These are phyloP conservation scores for Stictonetta naevosa DNA, from an alignment of 2,113 vertebrate genomes.

Conservation along the genomic window DNA sequence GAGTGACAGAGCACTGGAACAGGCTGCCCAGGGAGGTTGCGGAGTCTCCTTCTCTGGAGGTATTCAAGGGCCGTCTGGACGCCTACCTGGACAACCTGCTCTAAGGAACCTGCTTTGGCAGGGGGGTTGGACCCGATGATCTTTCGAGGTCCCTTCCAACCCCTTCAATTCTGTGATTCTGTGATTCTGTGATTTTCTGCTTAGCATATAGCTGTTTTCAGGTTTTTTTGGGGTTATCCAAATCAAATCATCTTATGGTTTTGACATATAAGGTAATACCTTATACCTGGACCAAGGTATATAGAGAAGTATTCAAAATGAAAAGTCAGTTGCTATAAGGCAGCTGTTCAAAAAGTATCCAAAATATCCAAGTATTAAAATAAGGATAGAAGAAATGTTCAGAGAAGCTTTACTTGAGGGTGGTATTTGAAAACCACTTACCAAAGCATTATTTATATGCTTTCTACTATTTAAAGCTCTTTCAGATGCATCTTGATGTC, in stretches of 20 bases:
- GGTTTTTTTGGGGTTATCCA: neutral
- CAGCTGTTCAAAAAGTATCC: neutral
- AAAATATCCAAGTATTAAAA: neutral
- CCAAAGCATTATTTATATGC: neutral
- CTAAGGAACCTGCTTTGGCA: no score
- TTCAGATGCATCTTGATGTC: neutral
- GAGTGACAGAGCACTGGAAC: no score
- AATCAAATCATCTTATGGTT: neutral
- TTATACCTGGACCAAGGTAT: neutral
- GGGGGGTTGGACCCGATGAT: no score
- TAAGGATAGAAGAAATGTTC: neutral
- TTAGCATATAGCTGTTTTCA: neutral
- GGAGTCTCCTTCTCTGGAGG: no score
- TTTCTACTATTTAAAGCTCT: neutral
- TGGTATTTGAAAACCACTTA: neutral
- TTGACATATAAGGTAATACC: neutral
- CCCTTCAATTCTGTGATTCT: no score
- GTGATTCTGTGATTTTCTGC: no score
- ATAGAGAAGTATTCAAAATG: neutral
- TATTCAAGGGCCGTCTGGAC: no score
- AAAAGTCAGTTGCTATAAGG: neutral
- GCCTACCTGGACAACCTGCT: no score
- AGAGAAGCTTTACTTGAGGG: neutral
- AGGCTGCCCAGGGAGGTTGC: no score
- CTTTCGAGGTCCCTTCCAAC: no score